Percentiles rank a stretch among this genome's conserved stretches.
phyloP scores from a whole-genome alignment of 2,797 vertebrate species.

The Rhinogobio ventralis region DNA sequence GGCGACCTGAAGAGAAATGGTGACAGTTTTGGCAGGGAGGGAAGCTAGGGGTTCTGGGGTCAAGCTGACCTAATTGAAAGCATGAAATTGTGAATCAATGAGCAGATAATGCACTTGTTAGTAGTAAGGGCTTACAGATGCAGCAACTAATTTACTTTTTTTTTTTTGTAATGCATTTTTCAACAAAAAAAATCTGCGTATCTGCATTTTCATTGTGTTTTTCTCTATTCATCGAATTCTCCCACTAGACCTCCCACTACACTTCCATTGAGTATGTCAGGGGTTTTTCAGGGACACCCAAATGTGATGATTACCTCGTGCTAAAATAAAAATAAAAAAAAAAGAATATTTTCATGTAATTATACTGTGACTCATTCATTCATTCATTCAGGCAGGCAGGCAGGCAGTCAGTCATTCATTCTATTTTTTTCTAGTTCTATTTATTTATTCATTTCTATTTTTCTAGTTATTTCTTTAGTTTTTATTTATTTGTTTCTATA shows the following conservation, averaged over 20 bases:
- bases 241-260: neutral
- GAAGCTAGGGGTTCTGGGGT: constrained; percentile 46
- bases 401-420: too few relatives aligned
- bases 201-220: neutral
- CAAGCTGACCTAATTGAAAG: constrained; percentile 55
- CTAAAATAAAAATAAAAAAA: neutral
- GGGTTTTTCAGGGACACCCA: neutral
- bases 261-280: neutral
- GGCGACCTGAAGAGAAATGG: constrained; percentile 65
- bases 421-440: neutral
- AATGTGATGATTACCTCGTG: neutral
- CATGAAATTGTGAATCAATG: constrained; percentile 32
- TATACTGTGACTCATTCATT: too few relatives aligned
- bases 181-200: too few relatives aligned
- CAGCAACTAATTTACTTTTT: neutral
- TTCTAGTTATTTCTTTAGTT: too few relatives aligned
- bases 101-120: constrained; percentile 34
- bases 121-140: neutral
- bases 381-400: too few relatives aligned
- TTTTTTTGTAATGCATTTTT: neutral
- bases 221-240: neutral
- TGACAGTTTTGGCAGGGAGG: constrained; percentile 55
- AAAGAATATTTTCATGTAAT: too few relatives aligned
- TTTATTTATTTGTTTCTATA: too few relatives aligned
- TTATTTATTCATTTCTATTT: neutral